These are phyloP conservation scores for Mechanitis mazaeus DNA, from an alignment of 2,888 invertebrate species.

Conservation along the genomic window DNA sequence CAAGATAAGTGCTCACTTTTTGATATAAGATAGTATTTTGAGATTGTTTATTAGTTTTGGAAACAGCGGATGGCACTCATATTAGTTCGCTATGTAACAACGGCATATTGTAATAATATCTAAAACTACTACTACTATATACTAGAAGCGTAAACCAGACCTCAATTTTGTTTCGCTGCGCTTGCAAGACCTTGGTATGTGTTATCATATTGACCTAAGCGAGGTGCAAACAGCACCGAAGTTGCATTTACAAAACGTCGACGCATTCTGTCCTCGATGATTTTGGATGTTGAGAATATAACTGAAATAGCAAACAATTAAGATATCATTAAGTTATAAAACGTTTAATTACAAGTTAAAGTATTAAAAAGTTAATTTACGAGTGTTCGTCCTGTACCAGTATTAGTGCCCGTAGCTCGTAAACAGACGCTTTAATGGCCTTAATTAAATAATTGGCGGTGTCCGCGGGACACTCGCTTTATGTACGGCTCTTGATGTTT, in stretches of 20 bases:
- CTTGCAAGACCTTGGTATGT: too few species aligned
- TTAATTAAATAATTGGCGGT: slow-evolving; percentile 62
- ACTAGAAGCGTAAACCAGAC: too few species aligned
- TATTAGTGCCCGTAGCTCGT: slow-evolving; percentile 21
- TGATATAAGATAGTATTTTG: slow-evolving; percentile 24
- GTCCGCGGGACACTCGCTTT: slow-evolving; percentile 34
- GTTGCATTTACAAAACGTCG: too few species aligned
- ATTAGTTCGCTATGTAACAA: slow-evolving; percentile 17
- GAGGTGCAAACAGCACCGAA: too few species aligned
- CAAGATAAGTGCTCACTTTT: slow-evolving; percentile 11
- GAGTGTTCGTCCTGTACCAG: slow-evolving; percentile 20
- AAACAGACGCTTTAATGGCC: slow-evolving; percentile 39
- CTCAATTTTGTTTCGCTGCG: too few species aligned
- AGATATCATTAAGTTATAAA: too few species aligned
- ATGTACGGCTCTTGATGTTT: background rate
- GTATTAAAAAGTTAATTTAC: slow-evolving; percentile 18
- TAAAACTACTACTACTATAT: too few species aligned
- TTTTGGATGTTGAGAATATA: too few species aligned
- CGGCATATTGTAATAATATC: too few species aligned
- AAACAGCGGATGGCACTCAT: slow-evolving; percentile 24
- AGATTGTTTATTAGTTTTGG: slow-evolving; percentile 36
- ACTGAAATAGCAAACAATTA: too few species aligned
- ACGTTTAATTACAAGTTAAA: background rate
- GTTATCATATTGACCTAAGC: too few species aligned
- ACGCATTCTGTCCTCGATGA: too few species aligned